Evolutionary conservation across 2,888 invertebrate genomes (phyloP).

Genomic region (Blastobasis adustella): DNA sequence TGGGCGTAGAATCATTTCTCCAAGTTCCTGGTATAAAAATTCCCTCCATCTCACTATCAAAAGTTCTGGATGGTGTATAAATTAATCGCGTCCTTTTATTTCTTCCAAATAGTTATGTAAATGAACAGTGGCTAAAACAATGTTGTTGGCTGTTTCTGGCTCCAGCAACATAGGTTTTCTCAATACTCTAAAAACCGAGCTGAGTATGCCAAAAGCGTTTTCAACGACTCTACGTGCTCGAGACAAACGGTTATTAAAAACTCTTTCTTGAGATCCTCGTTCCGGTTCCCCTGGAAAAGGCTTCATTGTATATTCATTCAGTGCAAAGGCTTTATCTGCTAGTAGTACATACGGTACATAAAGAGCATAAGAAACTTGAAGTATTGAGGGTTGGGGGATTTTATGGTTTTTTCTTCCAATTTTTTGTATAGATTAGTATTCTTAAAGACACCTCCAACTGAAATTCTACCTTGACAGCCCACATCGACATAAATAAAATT

Average conservation of each 20-base stretch:
- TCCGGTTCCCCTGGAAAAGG: constrained; percentile 11
- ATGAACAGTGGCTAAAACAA: constrained; percentile 11
- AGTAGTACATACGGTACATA: constrained; percentile 14
- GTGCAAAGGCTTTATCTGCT: constrained; percentile 14
- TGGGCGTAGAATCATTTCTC: not conserved
- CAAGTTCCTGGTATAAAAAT: not conserved
- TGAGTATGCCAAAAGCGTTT: constrained; percentile 15
- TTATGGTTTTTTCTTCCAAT: not conserved
- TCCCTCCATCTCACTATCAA: constrained; percentile 1
- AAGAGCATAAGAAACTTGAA: constrained; percentile 8
- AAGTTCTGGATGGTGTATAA: constrained; percentile 10
- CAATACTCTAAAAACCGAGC: constrained; percentile 14
- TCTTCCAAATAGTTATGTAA: constrained; percentile 13
- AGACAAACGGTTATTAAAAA: constrained; percentile 16
- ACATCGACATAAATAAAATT: constrained; percentile 20
- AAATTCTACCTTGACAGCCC: constrained; percentile 21
- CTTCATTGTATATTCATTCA: constrained; percentile 15
- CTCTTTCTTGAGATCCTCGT: constrained; percentile 11
- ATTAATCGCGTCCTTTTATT: constrained; percentile 7
- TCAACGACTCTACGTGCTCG: constrained; percentile 17
- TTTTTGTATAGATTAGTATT: constrained; percentile 6
- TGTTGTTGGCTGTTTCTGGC: constrained; percentile 9
- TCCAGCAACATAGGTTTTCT: constrained; percentile 16
- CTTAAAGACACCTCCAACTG: constrained; percentile 24
- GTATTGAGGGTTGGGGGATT: not conserved